Evolutionary conservation across 2,888 invertebrate species (phyloP), one percentile per base, ranked within the genome.

Genomic region (Hyalella azteca): DNA sequence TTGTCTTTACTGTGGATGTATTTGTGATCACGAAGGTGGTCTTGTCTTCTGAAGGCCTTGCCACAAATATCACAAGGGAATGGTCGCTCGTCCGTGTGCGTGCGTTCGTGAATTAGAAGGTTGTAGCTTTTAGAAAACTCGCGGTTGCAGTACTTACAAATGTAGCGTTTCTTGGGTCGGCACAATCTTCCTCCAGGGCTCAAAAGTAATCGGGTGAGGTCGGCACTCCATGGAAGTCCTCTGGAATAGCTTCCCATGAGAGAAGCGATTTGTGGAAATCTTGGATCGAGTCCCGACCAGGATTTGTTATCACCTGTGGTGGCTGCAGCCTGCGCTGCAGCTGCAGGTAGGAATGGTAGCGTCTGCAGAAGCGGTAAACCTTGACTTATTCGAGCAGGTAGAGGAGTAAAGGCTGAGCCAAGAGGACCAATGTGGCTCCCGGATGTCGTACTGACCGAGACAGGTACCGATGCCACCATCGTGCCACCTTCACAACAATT

Each of bases 1-100:
- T 98, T 98, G 89, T 97, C 97, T 89, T 97, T 97, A 83, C 95
- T 95, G 84, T 87, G 87, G n/a, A n/a, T n/a, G n/a, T n/a, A n/a
- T n/a, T n/a, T n/a, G n/a, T n/a, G n/a, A 83, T 87, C 87, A 45
- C 87, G 83, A 41, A 87, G 85, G 81, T 87, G 87, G 85, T 90
- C 90, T 86, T 90, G 90, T 80, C 90, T 86, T 32, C 90, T 86
- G 87, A 90, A 90, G 2, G 89, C 88, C 86, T 90, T 90, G 77
- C 88, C 87, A 85, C 90, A 90, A 73, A 89, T 87, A 81, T 90
- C 90, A 86, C 90, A 90, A 0, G 85, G 88, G 86, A 89, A 90
- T 1, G 90, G 90, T 75, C 90, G 86, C 86, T 91, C 90, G 86
- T 90, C 89, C 29, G 90, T 90, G 86, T 90, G 90, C 5, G 90